Evolutionary conservation across 1,140 invertebrate species (phyloP).

Genomic region (Drosophila tropicalis): DNA sequence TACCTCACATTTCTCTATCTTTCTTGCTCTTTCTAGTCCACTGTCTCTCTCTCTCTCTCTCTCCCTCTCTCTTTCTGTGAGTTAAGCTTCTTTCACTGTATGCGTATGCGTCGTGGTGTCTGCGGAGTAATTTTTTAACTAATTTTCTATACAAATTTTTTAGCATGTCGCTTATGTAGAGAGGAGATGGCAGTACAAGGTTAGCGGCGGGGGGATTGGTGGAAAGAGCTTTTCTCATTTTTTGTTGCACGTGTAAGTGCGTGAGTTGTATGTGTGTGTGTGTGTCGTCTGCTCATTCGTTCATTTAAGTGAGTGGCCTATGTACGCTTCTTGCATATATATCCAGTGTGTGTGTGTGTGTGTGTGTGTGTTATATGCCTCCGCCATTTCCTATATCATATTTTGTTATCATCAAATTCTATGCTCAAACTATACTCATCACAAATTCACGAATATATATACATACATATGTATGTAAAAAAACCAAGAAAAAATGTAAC

Average conservation of each 20-base stretch:
- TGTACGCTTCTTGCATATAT: background rate
- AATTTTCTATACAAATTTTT: constrained; percentile 83
- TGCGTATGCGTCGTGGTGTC: constrained; percentile 62
- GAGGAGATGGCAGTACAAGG: background rate
- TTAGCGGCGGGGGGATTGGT: background rate
- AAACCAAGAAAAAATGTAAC: background rate
- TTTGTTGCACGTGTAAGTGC: constrained; percentile 28
- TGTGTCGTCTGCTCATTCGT: constrained; percentile 42
- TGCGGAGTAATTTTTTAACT: constrained; percentile 83
- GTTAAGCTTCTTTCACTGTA: constrained; percentile 25
- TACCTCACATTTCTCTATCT: background rate
- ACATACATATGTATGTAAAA: background rate
- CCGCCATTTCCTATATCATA: constrained; percentile 6
- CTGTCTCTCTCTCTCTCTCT: background rate
- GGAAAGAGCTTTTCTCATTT: constrained; percentile 23
- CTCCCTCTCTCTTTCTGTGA: background rate
- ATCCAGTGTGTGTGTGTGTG: background rate
- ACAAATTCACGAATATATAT: background rate
- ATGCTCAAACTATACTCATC: constrained; percentile 8
- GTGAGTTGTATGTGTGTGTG: constrained; percentile 24
- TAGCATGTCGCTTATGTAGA: constrained; percentile 61
- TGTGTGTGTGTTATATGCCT: constrained; percentile 5
- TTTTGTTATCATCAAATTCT: constrained; percentile 13
- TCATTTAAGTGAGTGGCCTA: constrained; percentile 20
- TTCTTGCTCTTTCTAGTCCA: constrained; percentile 7